phyloP scores from a whole-genome alignment of 2,113 vertebrate species.

The Mormoops blainvillei region DNA sequence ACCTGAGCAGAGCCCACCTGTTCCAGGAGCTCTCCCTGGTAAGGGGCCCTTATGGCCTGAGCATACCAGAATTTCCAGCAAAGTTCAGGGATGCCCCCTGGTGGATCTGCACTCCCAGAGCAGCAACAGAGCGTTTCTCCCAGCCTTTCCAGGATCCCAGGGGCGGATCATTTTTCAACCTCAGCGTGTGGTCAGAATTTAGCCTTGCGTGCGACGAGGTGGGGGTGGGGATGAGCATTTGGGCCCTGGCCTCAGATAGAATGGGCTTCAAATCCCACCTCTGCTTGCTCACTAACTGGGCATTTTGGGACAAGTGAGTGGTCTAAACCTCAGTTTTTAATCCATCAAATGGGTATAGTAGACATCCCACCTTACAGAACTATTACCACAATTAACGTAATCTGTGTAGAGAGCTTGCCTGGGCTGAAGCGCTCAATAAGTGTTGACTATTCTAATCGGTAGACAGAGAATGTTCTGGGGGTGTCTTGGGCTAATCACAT shows the following conservation, averaged over 20 bases:
- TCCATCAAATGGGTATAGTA: neutral
- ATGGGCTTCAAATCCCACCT: neutral
- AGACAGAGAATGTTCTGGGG: neutral
- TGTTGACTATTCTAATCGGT: neutral
- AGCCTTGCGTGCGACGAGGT: neutral
- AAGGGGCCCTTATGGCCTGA: neutral
- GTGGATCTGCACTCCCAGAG: conserved; percentile 50
- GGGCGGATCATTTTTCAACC: neutral
- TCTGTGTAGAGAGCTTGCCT: too few relatives aligned
- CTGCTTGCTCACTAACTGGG: neutral
- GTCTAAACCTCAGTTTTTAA: neutral
- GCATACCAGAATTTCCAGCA: neutral
- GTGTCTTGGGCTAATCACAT: neutral
- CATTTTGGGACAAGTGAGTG: neutral
- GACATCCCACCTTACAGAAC: neutral
- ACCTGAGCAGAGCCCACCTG: neutral
- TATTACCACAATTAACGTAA: too few relatives aligned
- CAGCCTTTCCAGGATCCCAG: neutral
- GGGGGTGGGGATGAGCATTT: neutral
- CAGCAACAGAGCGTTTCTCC: neutral
- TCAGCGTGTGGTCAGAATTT: neutral
- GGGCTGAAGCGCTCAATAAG: neutral
- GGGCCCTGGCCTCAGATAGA: neutral
- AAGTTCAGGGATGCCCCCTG: conserved; percentile 77
- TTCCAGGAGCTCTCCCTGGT: neutral